Base-by-base conservation (phyloP, 2,113 vertebrate species). In the Podilymbus podiceps region DNA sequence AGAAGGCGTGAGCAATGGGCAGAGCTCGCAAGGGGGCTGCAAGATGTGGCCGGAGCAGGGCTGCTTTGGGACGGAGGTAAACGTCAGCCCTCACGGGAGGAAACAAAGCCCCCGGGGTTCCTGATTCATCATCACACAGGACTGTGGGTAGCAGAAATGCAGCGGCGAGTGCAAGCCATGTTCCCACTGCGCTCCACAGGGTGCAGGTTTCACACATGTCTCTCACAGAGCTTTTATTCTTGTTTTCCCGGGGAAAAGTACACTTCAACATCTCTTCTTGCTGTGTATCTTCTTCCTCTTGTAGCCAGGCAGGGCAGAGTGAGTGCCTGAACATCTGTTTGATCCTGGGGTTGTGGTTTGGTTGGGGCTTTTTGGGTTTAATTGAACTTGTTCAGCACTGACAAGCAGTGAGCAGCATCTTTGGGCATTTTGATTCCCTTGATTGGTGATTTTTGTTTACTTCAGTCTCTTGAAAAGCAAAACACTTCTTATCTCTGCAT, bases 401-500 rank as follows among this genome's bases (percentile, higher is more conserved):
- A n/a, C 23, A 52, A 85, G 68, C 38, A 84, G 60, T 19, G 33
- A 97, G 81, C 7, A 22, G 84, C 81, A 27, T 44, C 40, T 64
- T 72, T 38, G 87, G 93, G 81, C 42, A 59, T 94, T 96, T 82
- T 85, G 63, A 88, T 91, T 90, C 93, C 78, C 55, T 76, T 88
- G 81, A 92, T 93, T 89, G 66, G 74, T 88, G 88, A 93, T 96
- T 94, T 93, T 91, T 94, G 66, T 96, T 95, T 94, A 91, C 71
- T 91, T 85, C 62, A 82, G 22, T 59, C 78, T 85, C 91, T 94
- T 79, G 71, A 95, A 96, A 94, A 96, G 88, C 53, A 68, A 58
- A 94, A 53, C 58, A 67, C 81, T 94, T 89, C 77, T 96, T 75
- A 68, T 72, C 69, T 95, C 87, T 60, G 64, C 85, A 75, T 4